Evolutionary conservation across 2,888 invertebrate species (phyloP), one percentile per base, ranked within the genome.

Genomic region (Eristalis pertinax): DNA sequence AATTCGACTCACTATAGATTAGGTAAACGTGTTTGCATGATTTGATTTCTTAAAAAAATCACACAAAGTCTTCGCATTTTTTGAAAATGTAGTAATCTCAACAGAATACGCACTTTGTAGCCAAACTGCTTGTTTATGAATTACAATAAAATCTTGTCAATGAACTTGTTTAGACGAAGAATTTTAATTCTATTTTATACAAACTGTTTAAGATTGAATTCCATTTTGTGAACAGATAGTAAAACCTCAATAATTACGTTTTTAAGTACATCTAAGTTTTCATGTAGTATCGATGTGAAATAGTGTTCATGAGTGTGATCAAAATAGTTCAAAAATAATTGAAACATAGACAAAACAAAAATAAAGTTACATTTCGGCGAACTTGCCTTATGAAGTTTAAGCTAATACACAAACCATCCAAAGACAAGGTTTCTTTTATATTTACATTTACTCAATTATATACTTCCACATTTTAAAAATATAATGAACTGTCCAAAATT

Each of bases 401-500:
- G 4, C n/a, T 10, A 38, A 11, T 38, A 38, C 38, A 38, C 38
- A 38, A 38, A 41, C 15, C 15, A 41, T 41, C 13, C 41, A 13
- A 5, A 1, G 43, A 13, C 2, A 38, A 43, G 43, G 7, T 7
- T 43, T n/a, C 43, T 43, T 43, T n/a, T 19, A 8, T n/a, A 19
- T 50, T 19, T 50, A 19, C 50, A n/a, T 2, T 50, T 7, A n/a
- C 19, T 19, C 50, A 19, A 50, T 8, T 8, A 50, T 19, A 1
- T 15, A 41, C 10, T 43, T 29, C 0, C 13, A 32, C 35, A 50
- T 65, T 35, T 19, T 58, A 7, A 15, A n/a, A n/a, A 29, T 24
- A 15, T 35, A 50, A 50, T 62, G 15, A 74, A 82, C 83, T 87
- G 86, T 79, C 86, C 83, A 87, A 87, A 87, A 87, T 83, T 64